Base-by-base conservation (phyloP, 1,140 invertebrate species). In the Liolophura sinensis region DNA sequence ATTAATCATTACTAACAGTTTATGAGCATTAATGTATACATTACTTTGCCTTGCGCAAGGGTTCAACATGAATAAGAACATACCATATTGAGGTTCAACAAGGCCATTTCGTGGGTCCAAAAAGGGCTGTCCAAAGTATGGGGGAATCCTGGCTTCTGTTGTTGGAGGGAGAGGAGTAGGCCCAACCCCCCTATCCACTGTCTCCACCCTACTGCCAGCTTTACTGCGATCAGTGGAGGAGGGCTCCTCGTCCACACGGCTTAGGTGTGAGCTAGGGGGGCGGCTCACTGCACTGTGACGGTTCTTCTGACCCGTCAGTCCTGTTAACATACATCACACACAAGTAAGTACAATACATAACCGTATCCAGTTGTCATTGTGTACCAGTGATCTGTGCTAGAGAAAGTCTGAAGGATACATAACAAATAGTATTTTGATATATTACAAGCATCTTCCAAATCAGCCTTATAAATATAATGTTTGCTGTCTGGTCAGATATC, bases 231-330 rank as follows among this genome's bases (percentile, higher is more conserved):
- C 49, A 15, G 73, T 73, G 31, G 68, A 74, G 20, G 56, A 71
- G 24, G 76, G 77, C 60, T 80, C 78, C 60, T 80, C 78, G 65
- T 78, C 76, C 40, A 78, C 78, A 3, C 71, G 69, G 15, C 75
- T 71, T 54, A 79, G 69, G 57, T 77, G 72, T 59, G 72, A 71
- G 65, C 73, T 76, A 0, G 73, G 77, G 11, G 73, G 72, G 11
- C 77, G 74, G 63, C 70, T 75, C 52, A 73, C 72, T 20, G 63
- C 56, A 55, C 67, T 61, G 20, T 68, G 58, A 20, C 74, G 67
- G 46, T 60, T 61, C 64, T 78, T 77, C 31, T 73, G 74, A 51
- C 67, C 55, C 27, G 72, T 40, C 31, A 40, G 31, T 9, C 31
- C 31, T 40, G 31, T 40, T 9, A 40, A 40, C 9, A 40, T 9